Evolutionary conservation across 2,113 vertebrate species (phyloP).

Genomic region (Cynopterus brachyotis): DNA sequence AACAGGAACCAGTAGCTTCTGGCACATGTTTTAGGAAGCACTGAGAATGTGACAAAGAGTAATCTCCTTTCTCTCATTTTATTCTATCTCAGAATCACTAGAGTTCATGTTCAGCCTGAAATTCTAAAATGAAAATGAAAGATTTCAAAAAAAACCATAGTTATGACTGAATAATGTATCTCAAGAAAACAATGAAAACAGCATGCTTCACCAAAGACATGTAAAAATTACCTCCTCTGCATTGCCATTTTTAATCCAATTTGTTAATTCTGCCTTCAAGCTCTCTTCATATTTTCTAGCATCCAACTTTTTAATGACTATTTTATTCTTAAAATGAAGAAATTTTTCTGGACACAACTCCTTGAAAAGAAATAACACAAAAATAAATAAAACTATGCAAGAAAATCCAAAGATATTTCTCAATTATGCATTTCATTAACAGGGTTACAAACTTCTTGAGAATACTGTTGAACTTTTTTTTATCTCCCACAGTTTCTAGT

Average conservation of each 20-base stretch:
- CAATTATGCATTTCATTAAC: neutral
- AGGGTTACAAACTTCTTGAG: neutral
- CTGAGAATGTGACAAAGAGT: neutral
- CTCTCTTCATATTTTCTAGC: slow-evolving; percentile 79
- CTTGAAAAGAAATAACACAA: slow-evolving; percentile 68
- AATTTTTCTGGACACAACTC: slow-evolving; percentile 83
- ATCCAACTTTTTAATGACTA: slow-evolving; percentile 83
- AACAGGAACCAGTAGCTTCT: neutral
- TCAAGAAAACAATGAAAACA: neutral
- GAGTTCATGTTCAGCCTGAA: neutral
- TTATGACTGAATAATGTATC: neutral
- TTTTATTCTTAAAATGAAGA: slow-evolving; percentile 80
- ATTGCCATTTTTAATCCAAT: slow-evolving; percentile 79
- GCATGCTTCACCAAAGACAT: neutral
- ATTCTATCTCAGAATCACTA: neutral
- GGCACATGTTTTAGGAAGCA: neutral
- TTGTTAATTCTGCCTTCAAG: slow-evolving; percentile 80
- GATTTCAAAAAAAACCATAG: neutral
- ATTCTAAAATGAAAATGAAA: neutral
- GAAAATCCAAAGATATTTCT: neutral
- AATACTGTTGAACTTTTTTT: neutral
- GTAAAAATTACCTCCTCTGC: slow-evolving; percentile 73
- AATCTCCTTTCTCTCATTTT: neutral
- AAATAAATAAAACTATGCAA: neutral
- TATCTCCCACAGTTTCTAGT: neutral